phyloP scores from a whole-genome alignment of 92 coral and sea anemone genomes.

The Siderastrea siderea region DNA sequence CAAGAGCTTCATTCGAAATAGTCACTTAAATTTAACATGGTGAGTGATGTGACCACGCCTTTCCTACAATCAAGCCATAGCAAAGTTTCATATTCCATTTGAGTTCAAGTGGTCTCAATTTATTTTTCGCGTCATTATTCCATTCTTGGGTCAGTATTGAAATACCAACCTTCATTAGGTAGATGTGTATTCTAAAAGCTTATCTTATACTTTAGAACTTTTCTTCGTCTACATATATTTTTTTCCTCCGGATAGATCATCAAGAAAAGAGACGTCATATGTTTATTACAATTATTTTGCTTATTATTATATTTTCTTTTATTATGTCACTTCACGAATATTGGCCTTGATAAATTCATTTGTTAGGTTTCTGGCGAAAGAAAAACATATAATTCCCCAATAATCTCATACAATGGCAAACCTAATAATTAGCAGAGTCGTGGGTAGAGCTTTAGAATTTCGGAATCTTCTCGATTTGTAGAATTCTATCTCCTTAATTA shows the following conservation, averaged over 20 bases:
- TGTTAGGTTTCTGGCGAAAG: conserved; percentile 11
- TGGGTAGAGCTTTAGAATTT: conserved; percentile 8
- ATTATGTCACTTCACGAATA: conserved; percentile 12
- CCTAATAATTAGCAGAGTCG: conserved; percentile 17
- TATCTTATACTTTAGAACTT: too few relatives aligned
- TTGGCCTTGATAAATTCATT: conserved; percentile 9
- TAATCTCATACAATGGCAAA: conserved; percentile 14
- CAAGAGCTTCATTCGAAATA: not conserved
- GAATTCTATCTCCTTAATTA: conserved; percentile 37
- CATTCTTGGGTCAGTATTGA: not conserved
- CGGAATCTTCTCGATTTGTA: conserved; percentile 35
- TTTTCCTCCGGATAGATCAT: not conserved
- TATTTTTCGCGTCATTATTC: not conserved
- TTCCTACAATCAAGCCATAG: not conserved
- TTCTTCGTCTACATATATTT: not conserved
- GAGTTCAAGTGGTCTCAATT: not conserved
- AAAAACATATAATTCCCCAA: conserved; percentile 12
- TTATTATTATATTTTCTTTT: not conserved
- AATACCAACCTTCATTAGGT: too few relatives aligned
- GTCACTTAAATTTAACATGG: not conserved
- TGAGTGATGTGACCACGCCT: conserved; percentile 16
- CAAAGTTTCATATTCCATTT: not conserved
- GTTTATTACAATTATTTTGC: conserved; percentile 16
- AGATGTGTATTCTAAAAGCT: too few relatives aligned
- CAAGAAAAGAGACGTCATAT: not conserved